Evolutionary conservation across 2,888 invertebrate species (phyloP).

Genomic region (Meteorus cinctellus): DNA sequence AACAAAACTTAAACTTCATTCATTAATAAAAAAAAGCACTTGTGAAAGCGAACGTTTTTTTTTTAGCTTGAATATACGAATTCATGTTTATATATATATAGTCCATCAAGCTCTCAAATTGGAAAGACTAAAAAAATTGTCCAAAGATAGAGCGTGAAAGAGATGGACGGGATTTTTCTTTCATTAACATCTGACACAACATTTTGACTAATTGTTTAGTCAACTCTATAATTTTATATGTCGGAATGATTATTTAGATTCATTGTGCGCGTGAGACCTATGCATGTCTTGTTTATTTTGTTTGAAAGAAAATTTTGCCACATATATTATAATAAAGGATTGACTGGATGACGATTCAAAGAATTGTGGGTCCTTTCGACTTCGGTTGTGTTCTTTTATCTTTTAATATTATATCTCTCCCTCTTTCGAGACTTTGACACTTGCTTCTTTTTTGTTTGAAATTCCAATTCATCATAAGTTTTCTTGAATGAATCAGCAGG

Average conservation of each 20-base stretch:
- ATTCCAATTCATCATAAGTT: background rate
- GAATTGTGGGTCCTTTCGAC: conserved; percentile 27
- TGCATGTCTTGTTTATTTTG: background rate
- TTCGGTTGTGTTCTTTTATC: conserved; percentile 9
- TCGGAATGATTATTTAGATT: background rate
- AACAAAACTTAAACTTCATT: conserved; percentile 51
- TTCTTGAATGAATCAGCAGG: background rate
- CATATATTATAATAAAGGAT: conserved; percentile 29
- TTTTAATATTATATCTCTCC: conserved; percentile 34
- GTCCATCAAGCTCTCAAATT: conserved; percentile 22
- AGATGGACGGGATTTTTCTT: conserved; percentile 37
- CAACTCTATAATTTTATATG: too few species aligned
- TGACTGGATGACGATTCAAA: conserved; percentile 41
- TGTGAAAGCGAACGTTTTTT: conserved; percentile 34
- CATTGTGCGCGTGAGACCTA: background rate
- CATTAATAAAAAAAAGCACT: conserved; percentile 46
- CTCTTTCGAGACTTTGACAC: conserved; percentile 18
- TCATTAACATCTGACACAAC: background rate
- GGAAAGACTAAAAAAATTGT: conserved; percentile 39
- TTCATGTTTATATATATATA: background rate
- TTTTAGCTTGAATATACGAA: conserved; percentile 2
- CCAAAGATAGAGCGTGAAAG: conserved; percentile 44
- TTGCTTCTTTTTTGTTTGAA: background rate
- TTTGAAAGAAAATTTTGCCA: background rate
- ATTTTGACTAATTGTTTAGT: too few species aligned